Evolutionary conservation across 2,888 invertebrate genomes (phyloP), one percentile per base, ranked within the genome.

Genomic region (Lasioglossum oenotherae): DNA sequence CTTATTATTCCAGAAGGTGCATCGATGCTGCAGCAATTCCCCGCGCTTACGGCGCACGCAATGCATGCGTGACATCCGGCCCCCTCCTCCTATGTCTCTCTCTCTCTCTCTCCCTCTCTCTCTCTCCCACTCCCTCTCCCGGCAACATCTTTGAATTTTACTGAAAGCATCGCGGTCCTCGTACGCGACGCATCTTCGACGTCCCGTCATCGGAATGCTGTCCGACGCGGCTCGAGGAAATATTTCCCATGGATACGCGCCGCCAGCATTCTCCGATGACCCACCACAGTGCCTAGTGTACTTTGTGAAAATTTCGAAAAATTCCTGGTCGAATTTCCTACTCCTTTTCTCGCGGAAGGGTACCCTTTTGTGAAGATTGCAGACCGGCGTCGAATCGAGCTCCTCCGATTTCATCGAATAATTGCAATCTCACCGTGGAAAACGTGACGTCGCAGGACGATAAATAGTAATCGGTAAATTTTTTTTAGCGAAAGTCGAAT

Each of bases 61-160:
- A 91, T 85, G 90, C 87, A 92, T 83, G 92, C 94, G 93, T 94
- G 94, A 94, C 94, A 92, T 94, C 94, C 94, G 93, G 86, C 92
- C 92, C 92, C 88, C 67, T 85, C 91, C 85, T 80, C 84, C 73
- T 4, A 4, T n/a, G 3, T 27, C n/a, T 27, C 57, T n/a, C 57
- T 60, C 3, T 60, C 27, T 27, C 57, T 57, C 10, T n/a, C 57
- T 60, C 3, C 27, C 27, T 27, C 57, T 57, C 10, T 60, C 27
- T 1, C 27, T 60, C 60, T 27, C 14, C 0, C n/a, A 27, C 57
- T 4, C 57, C 27, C 75, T 82, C 73, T 74, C 41, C 57, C 78
- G 79, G 64, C 78, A 38, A 76, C 71, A 88, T 85, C 83, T 82
- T 75, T 74, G 80, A 83, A 86, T 84, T 87, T 88, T 82, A 87